Conservation (phyloP, 2,888 invertebrate genomes). For the Hedya salicella region DNA sequence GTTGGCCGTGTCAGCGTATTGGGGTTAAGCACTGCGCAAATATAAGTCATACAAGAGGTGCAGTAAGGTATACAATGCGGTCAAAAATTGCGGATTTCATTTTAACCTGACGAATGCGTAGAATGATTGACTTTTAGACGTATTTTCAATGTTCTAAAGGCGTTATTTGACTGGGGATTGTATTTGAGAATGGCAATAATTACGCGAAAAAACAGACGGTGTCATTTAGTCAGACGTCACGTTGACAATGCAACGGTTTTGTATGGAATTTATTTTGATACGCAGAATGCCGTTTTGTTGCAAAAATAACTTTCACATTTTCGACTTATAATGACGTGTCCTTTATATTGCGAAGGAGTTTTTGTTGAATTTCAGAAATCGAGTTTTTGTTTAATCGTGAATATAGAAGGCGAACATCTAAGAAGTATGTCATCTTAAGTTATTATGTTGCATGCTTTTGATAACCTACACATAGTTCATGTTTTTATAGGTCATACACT, state of each 20-base stretch:
- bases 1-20: constrained; percentile 23
- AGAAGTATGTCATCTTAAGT: no score
- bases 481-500: no score
- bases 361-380: not conserved
- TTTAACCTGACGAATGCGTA: not conserved
- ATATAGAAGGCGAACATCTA: no score
- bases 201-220: constrained; percentile 31
- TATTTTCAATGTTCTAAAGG: constrained; percentile 14
- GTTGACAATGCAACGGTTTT: constrained; percentile 39
- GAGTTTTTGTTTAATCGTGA: no score
- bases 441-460: no score
- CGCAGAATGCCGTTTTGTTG: constrained; percentile 22
- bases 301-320: constrained; percentile 15
- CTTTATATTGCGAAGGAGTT: constrained; percentile 10
- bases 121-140: constrained; percentile 10
- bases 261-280: constrained; percentile 30
- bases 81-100: constrained; percentile 9
- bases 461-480: no score
- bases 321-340: constrained; percentile 4
- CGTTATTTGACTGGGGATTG: constrained; percentile 16
- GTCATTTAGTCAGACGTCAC: constrained; percentile 33
- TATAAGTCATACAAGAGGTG: constrained; percentile 35
- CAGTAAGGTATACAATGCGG: constrained; percentile 29
- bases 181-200: constrained; percentile 11
- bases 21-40: constrained; percentile 37